Percentiles rank a stretch among this genome's conserved stretches.
Evolutionary conservation across 35 echinoderm and acorn worm species (phyloP).

Genomic region (Nesometra sesokonis): DNA sequence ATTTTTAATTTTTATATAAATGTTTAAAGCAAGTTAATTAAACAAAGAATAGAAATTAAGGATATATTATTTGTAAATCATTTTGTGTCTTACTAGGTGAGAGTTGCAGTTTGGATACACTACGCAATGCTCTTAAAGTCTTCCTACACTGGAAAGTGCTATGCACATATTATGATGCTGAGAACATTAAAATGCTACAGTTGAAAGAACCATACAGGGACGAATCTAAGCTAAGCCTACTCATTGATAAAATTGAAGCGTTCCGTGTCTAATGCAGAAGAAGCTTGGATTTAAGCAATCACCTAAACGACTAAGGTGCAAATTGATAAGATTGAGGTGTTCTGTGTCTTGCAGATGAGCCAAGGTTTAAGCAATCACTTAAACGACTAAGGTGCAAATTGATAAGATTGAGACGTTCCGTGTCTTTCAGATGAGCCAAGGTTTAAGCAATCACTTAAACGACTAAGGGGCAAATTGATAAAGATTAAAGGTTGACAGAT

Average conservation of each 20-base stretch:
- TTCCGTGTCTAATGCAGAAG: constrained; percentile 19
- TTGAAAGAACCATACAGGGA: constrained; percentile 58
- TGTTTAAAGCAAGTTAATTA: neutral
- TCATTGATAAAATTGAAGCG: constrained; percentile 77
- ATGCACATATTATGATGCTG: constrained; percentile 53
- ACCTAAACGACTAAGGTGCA: too few species aligned
- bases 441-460: too few species aligned
- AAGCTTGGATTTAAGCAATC: too few species aligned
- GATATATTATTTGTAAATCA: neutral
- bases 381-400: too few species aligned
- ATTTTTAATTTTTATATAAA: neutral
- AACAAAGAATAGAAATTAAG: neutral
- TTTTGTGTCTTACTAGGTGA: constrained; percentile 48
- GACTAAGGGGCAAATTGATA: too few species aligned
- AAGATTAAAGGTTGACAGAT: too few species aligned
- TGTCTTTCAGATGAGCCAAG: too few species aligned
- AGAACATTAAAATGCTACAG: constrained; percentile 69
- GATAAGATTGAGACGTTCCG: too few species aligned
- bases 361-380: too few species aligned
- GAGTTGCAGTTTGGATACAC: constrained; percentile 85
- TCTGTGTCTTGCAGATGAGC: too few species aligned
- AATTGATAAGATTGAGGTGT: too few species aligned
- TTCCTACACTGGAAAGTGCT: constrained; percentile 79
- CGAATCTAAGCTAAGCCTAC: constrained; percentile 45
- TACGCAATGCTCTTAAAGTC: constrained; percentile 63